Conservation (phyloP, 2,888 invertebrate genomes). For the Erebia epiphron region DNA sequence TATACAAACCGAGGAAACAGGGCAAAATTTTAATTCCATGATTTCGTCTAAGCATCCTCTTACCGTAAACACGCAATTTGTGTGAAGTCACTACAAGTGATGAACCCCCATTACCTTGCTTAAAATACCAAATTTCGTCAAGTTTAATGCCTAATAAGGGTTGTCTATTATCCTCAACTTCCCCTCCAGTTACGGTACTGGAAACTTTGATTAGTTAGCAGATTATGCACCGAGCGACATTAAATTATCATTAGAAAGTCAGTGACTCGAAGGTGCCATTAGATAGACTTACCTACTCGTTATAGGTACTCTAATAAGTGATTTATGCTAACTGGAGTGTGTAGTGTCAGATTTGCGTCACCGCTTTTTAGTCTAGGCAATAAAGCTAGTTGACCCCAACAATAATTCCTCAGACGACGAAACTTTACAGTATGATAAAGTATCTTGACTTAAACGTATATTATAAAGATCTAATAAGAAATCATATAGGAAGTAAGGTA, state of each 20-base stretch:
- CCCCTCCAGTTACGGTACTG: slow-evolving; percentile 50
- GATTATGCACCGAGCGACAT: slow-evolving; percentile 71
- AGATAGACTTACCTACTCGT: slow-evolving; percentile 49
- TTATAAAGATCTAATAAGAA: too few species aligned
- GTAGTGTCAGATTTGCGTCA: slow-evolving; percentile 57
- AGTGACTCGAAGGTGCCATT: slow-evolving; percentile 64
- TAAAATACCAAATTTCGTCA: slow-evolving; percentile 24
- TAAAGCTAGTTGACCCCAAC: too few species aligned
- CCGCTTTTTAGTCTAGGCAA: too few species aligned
- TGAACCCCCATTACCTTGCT: slow-evolving; percentile 14
- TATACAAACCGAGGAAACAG: background rate
- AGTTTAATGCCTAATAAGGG: slow-evolving; percentile 33
- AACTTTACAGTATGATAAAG: too few species aligned
- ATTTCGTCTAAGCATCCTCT: background rate
- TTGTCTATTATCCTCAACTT: slow-evolving; percentile 32
- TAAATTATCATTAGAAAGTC: slow-evolving; percentile 73
- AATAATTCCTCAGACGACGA: too few species aligned
- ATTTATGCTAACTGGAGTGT: slow-evolving; percentile 70
- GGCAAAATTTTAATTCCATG: slow-evolving; percentile 1
- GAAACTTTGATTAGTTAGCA: slow-evolving; percentile 72
- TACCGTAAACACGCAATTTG: slow-evolving; percentile 16
- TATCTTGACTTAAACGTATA: too few species aligned
- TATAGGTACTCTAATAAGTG: slow-evolving; percentile 58
- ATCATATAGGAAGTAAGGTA: too few species aligned
- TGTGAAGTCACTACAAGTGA: slow-evolving; percentile 20